These are phyloP conservation scores for Beris chalybata DNA, from an alignment of 2,888 invertebrate genomes.

Conservation along the genomic window DNA sequence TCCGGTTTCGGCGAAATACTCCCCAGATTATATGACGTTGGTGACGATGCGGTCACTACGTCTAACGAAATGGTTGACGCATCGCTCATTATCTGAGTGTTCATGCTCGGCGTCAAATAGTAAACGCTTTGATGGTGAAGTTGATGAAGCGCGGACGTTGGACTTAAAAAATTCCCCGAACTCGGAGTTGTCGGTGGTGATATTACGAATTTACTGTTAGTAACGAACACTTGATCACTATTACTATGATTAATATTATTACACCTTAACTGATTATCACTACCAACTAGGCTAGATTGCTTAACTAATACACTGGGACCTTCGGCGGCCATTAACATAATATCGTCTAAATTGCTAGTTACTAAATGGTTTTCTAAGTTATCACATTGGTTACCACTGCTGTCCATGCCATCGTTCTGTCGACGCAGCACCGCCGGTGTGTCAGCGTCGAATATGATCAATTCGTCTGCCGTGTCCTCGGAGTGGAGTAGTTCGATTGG, in stretches of 20 bases:
- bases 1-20: constrained; percentile 54
- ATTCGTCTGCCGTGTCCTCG: constrained; percentile 27
- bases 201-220: constrained; percentile 47
- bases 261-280: constrained; percentile 31
- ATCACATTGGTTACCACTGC: constrained; percentile 34
- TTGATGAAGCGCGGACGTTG: constrained; percentile 38
- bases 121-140: constrained; percentile 51
- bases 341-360: constrained; percentile 35
- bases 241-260: constrained; percentile 43
- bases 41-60: constrained; percentile 50
- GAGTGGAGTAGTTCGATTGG: background rate
- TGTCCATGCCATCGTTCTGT: constrained; percentile 24
- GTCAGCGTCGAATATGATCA: constrained; percentile 39
- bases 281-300: constrained; percentile 35
- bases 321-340: constrained; percentile 30
- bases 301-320: constrained; percentile 34
- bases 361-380: constrained; percentile 34
- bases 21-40: constrained; percentile 35
- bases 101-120: constrained; percentile 50
- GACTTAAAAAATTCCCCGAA: constrained; percentile 41
- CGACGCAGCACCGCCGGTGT: constrained; percentile 11
- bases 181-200: constrained; percentile 55
- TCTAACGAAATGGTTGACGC: constrained; percentile 55
- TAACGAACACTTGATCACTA: constrained; percentile 52
- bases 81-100: constrained; percentile 48